phyloP scores from a whole-genome alignment of 2,113 vertebrate species.

The Rostratula benghalensis region DNA sequence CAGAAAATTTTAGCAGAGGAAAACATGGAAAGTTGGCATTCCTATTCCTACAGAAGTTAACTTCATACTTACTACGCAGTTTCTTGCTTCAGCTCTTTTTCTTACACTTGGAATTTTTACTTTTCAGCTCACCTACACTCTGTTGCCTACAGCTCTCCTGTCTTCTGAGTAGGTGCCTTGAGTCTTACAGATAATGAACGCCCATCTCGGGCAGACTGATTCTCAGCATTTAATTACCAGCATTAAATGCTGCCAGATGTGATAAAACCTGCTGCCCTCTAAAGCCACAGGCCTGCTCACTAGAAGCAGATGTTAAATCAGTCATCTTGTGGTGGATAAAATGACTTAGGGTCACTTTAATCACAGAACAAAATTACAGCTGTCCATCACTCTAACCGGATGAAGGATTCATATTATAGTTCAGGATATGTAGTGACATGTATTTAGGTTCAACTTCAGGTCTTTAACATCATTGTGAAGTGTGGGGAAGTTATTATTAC shows the following conservation, averaged over 20 bases:
- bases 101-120: background rate
- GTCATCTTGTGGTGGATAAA: conserved; percentile 11
- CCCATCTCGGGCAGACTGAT: background rate
- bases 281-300: background rate
- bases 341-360: background rate
- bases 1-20: background rate
- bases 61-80: background rate
- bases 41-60: background rate
- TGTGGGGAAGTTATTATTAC: background rate
- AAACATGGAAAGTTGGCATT: background rate
- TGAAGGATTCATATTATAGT: background rate
- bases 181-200: background rate
- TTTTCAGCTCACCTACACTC: background rate
- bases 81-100: background rate
- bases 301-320: conserved; percentile 16
- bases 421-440: background rate
- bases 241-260: background rate
- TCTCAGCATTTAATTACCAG: background rate
- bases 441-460: background rate
- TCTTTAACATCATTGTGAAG: background rate
- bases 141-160: background rate
- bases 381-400: background rate
- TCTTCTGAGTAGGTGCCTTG: background rate
- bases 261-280: background rate
- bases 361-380: conserved; percentile 20